Evolutionary conservation across 2,888 invertebrate species (phyloP).

Genomic region (Hyposoter didymator): DNA sequence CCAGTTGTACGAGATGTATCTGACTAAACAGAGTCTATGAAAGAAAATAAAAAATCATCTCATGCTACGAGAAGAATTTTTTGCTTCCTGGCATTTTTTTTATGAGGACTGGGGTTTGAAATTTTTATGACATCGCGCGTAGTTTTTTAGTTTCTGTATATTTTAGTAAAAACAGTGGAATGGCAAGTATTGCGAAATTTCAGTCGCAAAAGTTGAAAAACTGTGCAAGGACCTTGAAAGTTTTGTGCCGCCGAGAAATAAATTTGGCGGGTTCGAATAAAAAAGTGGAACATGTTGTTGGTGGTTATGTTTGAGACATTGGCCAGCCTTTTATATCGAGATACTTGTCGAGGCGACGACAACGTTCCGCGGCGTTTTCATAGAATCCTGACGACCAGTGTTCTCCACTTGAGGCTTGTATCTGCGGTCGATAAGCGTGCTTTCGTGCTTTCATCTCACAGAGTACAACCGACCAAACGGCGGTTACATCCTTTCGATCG

Average conservation of each 20-base stretch:
- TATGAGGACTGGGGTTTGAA: no score
- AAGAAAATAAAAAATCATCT: not conserved
- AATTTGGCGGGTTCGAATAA: not conserved
- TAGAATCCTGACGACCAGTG: slow-evolving; percentile 58
- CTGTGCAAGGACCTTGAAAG: no score
- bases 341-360: slow-evolving; percentile 62
- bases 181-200: no score
- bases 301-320: slow-evolving; percentile 5
- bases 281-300: not conserved
- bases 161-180: no score
- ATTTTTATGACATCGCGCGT: no score
- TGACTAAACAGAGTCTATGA: not conserved
- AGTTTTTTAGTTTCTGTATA: no score
- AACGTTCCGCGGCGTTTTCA: slow-evolving; percentile 65
- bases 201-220: no score
- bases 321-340: slow-evolving; percentile 40
- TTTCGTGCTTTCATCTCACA: slow-evolving; percentile 61
- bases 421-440: slow-evolving; percentile 75
- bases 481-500: slow-evolving; percentile 34
- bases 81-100: not conserved
- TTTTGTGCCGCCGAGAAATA: no score
- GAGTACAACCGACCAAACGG: slow-evolving; percentile 33
- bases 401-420: slow-evolving; percentile 71
- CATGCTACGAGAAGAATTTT: not conserved
- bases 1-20: no score